Evolutionary conservation across 1,140 invertebrate genomes (phyloP).

Genomic region (Meloidogyne floridensis): DNA sequence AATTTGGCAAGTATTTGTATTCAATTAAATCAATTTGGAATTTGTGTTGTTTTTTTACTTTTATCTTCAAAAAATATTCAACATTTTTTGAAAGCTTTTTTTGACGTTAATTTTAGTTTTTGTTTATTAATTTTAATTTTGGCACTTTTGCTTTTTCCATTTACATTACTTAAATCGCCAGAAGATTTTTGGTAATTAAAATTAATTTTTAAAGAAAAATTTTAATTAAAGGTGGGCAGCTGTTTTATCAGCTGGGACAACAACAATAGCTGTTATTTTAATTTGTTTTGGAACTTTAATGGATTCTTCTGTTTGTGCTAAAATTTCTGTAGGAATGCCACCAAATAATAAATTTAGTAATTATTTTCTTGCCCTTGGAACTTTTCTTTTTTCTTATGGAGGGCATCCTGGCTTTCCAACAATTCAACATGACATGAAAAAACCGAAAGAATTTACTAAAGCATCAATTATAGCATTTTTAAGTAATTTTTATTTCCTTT

Average conservation of each 20-base stretch:
- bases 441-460: constrained; percentile 63
- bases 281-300: constrained; percentile 53
- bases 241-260: constrained; percentile 49
- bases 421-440: constrained; percentile 52
- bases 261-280: constrained; percentile 54
- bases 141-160: constrained; percentile 71
- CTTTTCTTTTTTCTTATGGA: constrained; percentile 50
- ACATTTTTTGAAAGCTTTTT: constrained; percentile 69
- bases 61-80: constrained; percentile 72
- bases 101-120: constrained; percentile 70
- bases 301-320: constrained; percentile 46
- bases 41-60: constrained; percentile 75
- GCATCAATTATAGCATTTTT: constrained; percentile 48
- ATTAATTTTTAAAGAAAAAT: constrained; percentile 6
- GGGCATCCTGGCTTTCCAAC: constrained; percentile 48
- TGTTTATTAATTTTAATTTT: constrained; percentile 75
- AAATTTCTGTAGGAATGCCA: constrained; percentile 26
- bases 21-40: constrained; percentile 75
- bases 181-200: constrained; percentile 75
- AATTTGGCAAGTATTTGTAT: constrained; percentile 69
- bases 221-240: constrained; percentile 42
- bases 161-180: constrained; percentile 76
- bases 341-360: constrained; percentile 53
- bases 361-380: constrained; percentile 67
- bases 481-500: constrained; percentile 22